Evolutionary conservation across 1,140 invertebrate species (phyloP).

Genomic region (Nasonia longicornis): DNA sequence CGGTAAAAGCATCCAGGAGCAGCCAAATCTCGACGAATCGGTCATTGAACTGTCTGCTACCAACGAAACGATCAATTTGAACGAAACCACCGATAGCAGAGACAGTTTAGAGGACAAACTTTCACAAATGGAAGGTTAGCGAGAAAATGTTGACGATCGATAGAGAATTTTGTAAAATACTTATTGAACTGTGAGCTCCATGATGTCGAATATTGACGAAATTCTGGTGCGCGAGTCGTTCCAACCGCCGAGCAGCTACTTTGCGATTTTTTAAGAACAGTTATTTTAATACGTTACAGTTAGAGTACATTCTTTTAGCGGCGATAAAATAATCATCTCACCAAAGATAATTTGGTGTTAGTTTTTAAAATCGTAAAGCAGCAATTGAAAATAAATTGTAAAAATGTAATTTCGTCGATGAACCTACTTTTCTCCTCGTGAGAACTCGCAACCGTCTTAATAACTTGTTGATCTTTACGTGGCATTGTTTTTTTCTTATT

Average conservation of each 20-base stretch:
- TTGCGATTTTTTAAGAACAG: slow-evolving; percentile 14
- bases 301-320: background rate
- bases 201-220: background rate
- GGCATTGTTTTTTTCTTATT: slow-evolving; percentile 31
- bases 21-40: slow-evolving; percentile 50
- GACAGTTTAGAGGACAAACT: slow-evolving; percentile 67
- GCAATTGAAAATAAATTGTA: background rate
- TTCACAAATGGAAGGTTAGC: slow-evolving; percentile 65
- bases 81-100: slow-evolving; percentile 64
- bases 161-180: slow-evolving; percentile 37
- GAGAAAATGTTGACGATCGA: background rate
- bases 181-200: background rate
- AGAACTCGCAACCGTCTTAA: background rate
- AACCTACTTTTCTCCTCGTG: background rate
- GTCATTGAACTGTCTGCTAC: slow-evolving; percentile 56
- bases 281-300: background rate
- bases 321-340: background rate
- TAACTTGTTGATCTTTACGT: slow-evolving; percentile 15
- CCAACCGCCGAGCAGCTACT: background rate
- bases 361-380: slow-evolving; percentile 10
- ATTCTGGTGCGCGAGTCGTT: background rate
- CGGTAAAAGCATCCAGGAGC: slow-evolving; percentile 46
- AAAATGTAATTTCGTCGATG: background rate
- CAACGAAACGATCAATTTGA: slow-evolving; percentile 61
- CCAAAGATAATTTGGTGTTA: background rate